Percentiles rank a stretch among this genome's conserved stretches.
Evolutionary conservation across 2,113 vertebrate species (phyloP).

Genomic region (Dryoscopus gambensis): DNA sequence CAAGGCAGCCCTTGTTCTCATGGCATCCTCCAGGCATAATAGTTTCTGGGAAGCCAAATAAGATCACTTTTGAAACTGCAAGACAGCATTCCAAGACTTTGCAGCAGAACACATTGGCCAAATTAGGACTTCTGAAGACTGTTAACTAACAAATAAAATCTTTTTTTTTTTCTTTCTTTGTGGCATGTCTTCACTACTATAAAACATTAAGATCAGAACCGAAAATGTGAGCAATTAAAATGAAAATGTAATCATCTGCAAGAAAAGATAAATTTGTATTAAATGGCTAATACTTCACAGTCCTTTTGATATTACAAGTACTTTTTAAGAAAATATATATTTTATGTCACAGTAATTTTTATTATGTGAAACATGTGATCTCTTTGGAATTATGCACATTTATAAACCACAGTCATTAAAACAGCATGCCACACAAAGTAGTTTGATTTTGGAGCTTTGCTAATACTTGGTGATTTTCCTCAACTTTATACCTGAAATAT

Average conservation of each 20-base stretch:
- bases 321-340: constrained; percentile 64
- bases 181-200: constrained; percentile 54
- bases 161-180: constrained; percentile 31
- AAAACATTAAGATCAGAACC: constrained; percentile 67
- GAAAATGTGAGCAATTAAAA: constrained; percentile 73
- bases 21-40: constrained; percentile 84
- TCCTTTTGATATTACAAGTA: constrained; percentile 72
- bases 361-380: constrained; percentile 57
- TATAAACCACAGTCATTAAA: constrained; percentile 45
- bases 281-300: constrained; percentile 70
- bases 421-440: not conserved
- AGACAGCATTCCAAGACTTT: constrained; percentile 85
- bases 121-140: constrained; percentile 71
- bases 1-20: constrained; percentile 91
- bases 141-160: constrained; percentile 66
- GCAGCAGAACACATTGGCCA: constrained; percentile 70
- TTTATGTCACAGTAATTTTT: constrained; percentile 66
- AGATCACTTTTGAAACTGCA: constrained; percentile 87
- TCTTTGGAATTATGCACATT: constrained; percentile 49
- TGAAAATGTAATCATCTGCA: constrained; percentile 69
- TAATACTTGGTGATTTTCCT: constrained; percentile 2
- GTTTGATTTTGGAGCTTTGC: not conserved
- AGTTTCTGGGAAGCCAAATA: constrained; percentile 88
- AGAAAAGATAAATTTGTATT: constrained; percentile 69
- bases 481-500: constrained; percentile 38